These are phyloP conservation scores for Adelosebastes latens DNA, from an alignment of 2,797 vertebrate species.

Conservation along the genomic window DNA sequence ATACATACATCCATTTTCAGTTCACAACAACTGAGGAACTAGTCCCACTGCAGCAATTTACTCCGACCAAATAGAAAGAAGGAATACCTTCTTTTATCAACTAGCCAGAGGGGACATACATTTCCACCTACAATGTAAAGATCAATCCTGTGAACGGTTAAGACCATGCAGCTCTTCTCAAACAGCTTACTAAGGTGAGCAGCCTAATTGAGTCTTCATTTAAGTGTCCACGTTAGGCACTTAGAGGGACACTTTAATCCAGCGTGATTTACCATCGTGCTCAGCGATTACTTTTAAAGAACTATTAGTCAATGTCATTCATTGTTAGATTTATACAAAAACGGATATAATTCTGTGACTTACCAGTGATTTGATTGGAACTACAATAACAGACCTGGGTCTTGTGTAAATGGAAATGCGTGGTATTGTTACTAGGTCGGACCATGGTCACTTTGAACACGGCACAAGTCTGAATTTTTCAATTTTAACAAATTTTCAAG, in stretches of 20 bases:
- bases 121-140: conserved; percentile 10
- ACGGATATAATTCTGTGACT: not conserved
- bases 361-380: not conserved
- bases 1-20: not conserved
- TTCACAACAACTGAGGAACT: not conserved
- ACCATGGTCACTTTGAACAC: not conserved
- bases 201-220: conserved; percentile 12
- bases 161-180: conserved; percentile 3
- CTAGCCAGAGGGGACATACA: conserved; percentile 14
- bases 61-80: not conserved
- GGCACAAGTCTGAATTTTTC: not conserved
- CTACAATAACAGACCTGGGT: not conserved
- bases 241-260: conserved; percentile 9
- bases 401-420: not conserved
- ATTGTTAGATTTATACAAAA: not conserved
- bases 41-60: not conserved
- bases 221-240: conserved; percentile 9
- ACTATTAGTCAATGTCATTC: not conserved
- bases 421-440: not conserved
- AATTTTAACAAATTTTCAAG: too few relatives aligned
- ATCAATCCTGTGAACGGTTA: conserved; percentile 31
- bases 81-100: not conserved
- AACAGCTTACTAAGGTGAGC: conserved; percentile 7
- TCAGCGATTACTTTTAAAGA: conserved; percentile 2
- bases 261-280: conserved; percentile 1